Percentiles rank a stretch among this genome's conserved stretches.
Evolutionary conservation across 2,113 vertebrate genomes (phyloP).

Genomic region (Semnornis frantzii): DNA sequence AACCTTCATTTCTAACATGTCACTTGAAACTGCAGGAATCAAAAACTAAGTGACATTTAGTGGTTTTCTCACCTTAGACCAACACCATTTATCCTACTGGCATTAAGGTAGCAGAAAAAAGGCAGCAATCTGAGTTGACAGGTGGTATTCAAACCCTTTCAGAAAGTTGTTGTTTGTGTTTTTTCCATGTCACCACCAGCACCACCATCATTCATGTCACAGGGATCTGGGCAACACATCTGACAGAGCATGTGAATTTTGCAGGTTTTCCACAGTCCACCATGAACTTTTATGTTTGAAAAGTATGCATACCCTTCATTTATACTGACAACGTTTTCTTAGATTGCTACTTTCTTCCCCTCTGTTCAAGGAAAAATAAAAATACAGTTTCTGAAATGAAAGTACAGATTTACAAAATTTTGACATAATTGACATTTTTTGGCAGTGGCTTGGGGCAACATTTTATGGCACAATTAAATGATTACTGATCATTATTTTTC

Average conservation of each 20-base stretch:
- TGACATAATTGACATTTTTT: neutral
- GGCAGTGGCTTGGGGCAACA: neutral
- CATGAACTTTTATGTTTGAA: neutral
- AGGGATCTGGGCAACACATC: neutral
- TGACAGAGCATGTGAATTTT: neutral
- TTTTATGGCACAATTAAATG: neutral
- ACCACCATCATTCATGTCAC: neutral
- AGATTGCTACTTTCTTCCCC: neutral
- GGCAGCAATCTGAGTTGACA: neutral
- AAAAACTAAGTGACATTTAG: neutral
- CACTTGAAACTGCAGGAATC: neutral
- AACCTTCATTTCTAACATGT: neutral
- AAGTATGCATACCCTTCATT: neutral
- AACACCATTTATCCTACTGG: neutral
- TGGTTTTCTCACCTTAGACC: neutral
- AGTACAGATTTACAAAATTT: neutral
- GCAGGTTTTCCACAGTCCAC: neutral
- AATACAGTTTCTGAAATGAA: neutral
- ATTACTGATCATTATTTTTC: neutral
- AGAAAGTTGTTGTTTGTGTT: neutral
- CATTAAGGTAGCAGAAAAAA: neutral
- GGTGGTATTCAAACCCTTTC: neutral
- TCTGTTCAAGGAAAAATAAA: neutral
- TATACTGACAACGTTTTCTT: neutral
- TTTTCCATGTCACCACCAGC: neutral